Evolutionary conservation across 1,140 invertebrate species (phyloP).

Genomic region (Drosophila pseudoananassae): DNA sequence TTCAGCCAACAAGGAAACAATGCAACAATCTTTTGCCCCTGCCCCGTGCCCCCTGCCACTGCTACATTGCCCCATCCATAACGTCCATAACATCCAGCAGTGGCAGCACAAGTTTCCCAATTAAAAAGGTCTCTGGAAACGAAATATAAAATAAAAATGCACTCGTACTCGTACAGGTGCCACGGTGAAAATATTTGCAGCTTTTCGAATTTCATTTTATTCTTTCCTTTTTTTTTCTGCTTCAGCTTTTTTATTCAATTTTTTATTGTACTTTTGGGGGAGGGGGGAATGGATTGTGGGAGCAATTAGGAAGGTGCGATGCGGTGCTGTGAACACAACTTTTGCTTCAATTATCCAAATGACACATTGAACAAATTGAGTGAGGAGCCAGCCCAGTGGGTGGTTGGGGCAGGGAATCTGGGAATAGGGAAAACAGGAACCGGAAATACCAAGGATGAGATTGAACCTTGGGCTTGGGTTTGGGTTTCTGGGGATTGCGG

Average conservation of each 20-base stretch:
- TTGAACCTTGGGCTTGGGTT: slow-evolving; percentile 19
- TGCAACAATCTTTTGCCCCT: slow-evolving; percentile 30
- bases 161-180: slow-evolving; percentile 34
- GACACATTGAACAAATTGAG: slow-evolving; percentile 59
- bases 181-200: slow-evolving; percentile 31
- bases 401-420: not conserved
- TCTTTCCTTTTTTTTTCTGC: slow-evolving; percentile 10
- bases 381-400: slow-evolving; percentile 7
- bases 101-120: slow-evolving; percentile 50
- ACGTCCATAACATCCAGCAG: not conserved
- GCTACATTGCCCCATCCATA: not conserved
- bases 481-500: not conserved
- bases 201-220: slow-evolving; percentile 15
- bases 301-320: slow-evolving; percentile 58
- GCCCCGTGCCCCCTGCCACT: not conserved
- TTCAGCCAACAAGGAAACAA: slow-evolving; percentile 19
- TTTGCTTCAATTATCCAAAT: slow-evolving; percentile 60
- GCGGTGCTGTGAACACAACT: slow-evolving; percentile 55
- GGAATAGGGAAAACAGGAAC: slow-evolving; percentile 1
- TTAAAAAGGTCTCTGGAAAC: slow-evolving; percentile 51
- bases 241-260: slow-evolving; percentile 19
- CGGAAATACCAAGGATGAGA: slow-evolving; percentile 5
- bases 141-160: slow-evolving; percentile 10
- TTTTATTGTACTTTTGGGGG: not conserved
- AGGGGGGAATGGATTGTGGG: slow-evolving; percentile 8